These are phyloP conservation scores for Tretioscincus oriximinensis DNA, from an alignment of 2,113 vertebrate species.

Conservation along the genomic window DNA sequence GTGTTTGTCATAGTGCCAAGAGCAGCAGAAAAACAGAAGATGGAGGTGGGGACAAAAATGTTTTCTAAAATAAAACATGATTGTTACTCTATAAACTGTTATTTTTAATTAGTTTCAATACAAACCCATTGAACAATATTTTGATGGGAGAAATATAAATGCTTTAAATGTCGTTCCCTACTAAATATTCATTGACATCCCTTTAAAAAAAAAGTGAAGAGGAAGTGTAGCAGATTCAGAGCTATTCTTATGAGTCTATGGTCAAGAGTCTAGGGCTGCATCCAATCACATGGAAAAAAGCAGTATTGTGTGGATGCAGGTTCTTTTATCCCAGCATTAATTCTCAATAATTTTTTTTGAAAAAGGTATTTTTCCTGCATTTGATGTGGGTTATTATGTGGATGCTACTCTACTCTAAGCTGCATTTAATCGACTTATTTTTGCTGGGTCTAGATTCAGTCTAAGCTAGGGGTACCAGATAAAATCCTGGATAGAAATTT, in stretches of 20 bases:
- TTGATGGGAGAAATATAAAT: background rate
- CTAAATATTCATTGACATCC: background rate
- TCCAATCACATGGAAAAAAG: too few species aligned
- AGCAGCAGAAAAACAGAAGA: background rate
- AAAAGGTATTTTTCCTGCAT: too few species aligned
- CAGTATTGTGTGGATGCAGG: too few species aligned
- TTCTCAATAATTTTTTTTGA: too few species aligned
- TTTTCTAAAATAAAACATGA: background rate
- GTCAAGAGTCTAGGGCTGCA: too few species aligned
- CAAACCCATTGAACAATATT: background rate
- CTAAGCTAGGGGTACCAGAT: too few species aligned
- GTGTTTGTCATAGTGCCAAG: slow-evolving; percentile 4
- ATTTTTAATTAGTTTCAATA: slow-evolving; percentile 3
- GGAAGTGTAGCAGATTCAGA: background rate
- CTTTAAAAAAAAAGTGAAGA: background rate
- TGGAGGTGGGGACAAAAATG: background rate
- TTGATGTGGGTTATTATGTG: too few species aligned
- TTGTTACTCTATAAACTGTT: background rate
- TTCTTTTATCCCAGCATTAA: too few species aligned
- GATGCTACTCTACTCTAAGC: too few species aligned
- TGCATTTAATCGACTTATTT: too few species aligned
- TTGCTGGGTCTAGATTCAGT: too few species aligned
- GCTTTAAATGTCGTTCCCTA: background rate
- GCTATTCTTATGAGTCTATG: background rate
- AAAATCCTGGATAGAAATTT: too few species aligned